Conservation (phyloP, 2,113 vertebrate genomes). For the Hemiprocne comata region DNA sequence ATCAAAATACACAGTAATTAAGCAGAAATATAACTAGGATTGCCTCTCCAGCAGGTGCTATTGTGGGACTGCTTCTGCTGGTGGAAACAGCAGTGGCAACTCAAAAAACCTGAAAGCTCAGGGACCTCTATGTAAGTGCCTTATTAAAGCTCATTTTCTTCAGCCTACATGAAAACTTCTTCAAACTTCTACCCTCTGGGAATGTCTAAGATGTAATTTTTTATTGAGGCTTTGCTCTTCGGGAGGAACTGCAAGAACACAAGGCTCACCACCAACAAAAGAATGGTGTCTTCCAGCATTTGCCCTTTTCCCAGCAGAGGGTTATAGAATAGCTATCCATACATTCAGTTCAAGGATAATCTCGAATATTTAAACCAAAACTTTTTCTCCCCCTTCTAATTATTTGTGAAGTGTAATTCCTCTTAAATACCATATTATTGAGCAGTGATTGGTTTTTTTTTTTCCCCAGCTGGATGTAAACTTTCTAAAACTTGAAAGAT, state of each 20-base stretch:
- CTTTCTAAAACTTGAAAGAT: neutral
- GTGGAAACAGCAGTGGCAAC: neutral
- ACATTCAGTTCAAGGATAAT: neutral
- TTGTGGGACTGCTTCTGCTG: neutral
- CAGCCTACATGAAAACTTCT: neutral
- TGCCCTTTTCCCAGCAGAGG: neutral
- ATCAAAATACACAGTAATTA: neutral
- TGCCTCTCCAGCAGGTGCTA: neutral
- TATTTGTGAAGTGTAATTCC: neutral
- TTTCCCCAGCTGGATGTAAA: neutral
- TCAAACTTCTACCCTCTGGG: neutral
- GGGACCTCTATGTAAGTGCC: neutral
- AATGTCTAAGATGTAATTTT: neutral
- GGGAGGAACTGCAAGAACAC: neutral
- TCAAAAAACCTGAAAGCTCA: neutral
- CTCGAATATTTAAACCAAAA: neutral
- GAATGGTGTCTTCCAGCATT: neutral
- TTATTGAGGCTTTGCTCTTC: neutral
- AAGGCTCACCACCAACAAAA: neutral
- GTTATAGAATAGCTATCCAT: neutral
- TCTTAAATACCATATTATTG: neutral
- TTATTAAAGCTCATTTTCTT: neutral
- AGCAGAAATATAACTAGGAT: neutral
- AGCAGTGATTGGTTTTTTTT: slow-evolving; percentile 12
- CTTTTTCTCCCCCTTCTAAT: neutral